These are phyloP conservation scores for Potorous gilbertii DNA, from an alignment of 2,797 vertebrate genomes.

Conservation along the genomic window DNA sequence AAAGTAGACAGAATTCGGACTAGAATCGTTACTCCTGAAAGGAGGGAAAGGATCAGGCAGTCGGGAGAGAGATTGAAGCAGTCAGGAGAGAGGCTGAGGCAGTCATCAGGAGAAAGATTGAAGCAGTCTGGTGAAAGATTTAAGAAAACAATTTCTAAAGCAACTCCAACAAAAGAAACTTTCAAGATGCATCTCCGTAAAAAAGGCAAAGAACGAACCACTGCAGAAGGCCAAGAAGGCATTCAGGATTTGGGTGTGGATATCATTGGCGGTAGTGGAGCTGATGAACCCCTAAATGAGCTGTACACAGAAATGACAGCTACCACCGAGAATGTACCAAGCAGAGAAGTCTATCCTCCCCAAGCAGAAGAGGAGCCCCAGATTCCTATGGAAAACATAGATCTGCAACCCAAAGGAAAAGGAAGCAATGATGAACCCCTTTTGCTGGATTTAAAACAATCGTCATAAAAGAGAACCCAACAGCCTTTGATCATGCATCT, in stretches of 20 bases:
- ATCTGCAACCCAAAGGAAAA: conserved; percentile 85
- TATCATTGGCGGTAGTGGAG: conserved; percentile 77
- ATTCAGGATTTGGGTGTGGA: conserved; percentile 83
- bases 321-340: conserved; percentile 89
- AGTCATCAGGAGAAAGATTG: conserved; percentile 89
- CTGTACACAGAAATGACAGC: conserved; percentile 89
- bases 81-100: conserved; percentile 91
- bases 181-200: conserved; percentile 90
- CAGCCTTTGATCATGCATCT: neutral
- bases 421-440: conserved; percentile 86
- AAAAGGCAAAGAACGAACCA: conserved; percentile 90
- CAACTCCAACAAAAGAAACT: conserved; percentile 91
- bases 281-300: conserved; percentile 87
- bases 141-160: conserved; percentile 94
- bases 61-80: conserved; percentile 90
- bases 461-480: conserved; percentile 82
- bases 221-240: conserved; percentile 90
- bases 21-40: conserved; percentile 94
- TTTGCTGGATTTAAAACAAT: conserved; percentile 94
- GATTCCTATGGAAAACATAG: conserved; percentile 79
- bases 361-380: conserved; percentile 78
- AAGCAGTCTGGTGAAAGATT: conserved; percentile 90
- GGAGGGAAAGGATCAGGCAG: conserved; percentile 93
- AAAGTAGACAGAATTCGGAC: conserved; percentile 94
- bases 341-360: conserved; percentile 77